phyloP scores from a whole-genome alignment of 1,140 invertebrate genomes.

The Andrena cerasifolii region DNA sequence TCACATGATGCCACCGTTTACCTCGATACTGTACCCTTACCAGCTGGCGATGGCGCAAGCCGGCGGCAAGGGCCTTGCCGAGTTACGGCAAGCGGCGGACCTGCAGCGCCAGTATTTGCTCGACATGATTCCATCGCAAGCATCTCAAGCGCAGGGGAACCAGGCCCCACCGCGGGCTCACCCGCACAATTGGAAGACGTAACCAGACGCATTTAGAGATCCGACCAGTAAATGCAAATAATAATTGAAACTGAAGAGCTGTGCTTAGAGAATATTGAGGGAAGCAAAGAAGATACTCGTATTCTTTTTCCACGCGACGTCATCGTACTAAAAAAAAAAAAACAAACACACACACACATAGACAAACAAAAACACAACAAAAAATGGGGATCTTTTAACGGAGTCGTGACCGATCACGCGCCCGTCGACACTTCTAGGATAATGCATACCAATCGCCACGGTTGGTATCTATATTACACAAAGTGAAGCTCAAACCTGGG shows the following conservation, averaged over 20 bases:
- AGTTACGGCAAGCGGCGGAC: slow-evolving; percentile 91
- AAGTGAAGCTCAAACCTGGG: slow-evolving; percentile 59
- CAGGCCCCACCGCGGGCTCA: slow-evolving; percentile 79
- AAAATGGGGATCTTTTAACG: too few species aligned
- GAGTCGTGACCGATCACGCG: slow-evolving; percentile 5
- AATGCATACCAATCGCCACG: slow-evolving; percentile 31
- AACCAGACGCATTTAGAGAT: slow-evolving; percentile 76
- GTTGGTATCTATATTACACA: slow-evolving; percentile 45
- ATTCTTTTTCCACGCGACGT: slow-evolving; percentile 37
- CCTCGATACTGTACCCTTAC: slow-evolving; percentile 92
- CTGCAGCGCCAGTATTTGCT: slow-evolving; percentile 97
- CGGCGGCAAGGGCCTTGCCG: slow-evolving; percentile 85
- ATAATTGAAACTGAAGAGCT: slow-evolving; percentile 45
- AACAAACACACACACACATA: too few species aligned
- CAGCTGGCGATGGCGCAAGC: slow-evolving; percentile 92
- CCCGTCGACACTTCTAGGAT: slow-evolving; percentile 34
- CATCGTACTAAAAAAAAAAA: slow-evolving; percentile 28
- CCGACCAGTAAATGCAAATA: slow-evolving; percentile 51
- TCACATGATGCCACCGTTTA: slow-evolving; percentile 91
- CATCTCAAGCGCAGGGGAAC: slow-evolving; percentile 78
- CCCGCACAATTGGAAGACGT: slow-evolving; percentile 82
- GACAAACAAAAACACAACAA: too few species aligned
- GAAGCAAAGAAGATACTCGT: slow-evolving; percentile 31
- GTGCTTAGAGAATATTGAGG: slow-evolving; percentile 44
- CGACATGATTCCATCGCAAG: slow-evolving; percentile 94